Percentiles rank a stretch among this genome's conserved stretches.
phyloP scores from a whole-genome alignment of 2,113 vertebrate genomes.

The Clarias gariepinus region DNA sequence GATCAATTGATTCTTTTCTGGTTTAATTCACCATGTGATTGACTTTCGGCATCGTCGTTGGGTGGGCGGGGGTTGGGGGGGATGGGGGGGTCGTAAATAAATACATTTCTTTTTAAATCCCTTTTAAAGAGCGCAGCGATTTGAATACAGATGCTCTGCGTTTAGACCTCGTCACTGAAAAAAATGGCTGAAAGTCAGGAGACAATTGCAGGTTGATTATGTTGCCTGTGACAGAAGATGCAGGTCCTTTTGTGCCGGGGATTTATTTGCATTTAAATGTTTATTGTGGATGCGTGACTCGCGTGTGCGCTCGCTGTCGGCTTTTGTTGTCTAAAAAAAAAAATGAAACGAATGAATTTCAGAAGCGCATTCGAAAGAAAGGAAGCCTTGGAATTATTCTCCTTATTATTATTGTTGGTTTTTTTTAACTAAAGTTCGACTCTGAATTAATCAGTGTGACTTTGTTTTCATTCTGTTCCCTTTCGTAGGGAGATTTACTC shows the following conservation, averaged over 20 bases:
- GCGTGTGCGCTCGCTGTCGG: constrained; percentile 64
- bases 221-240: constrained; percentile 74
- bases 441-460: constrained; percentile 68
- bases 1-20: constrained; percentile 81
- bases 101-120: constrained; percentile 56
- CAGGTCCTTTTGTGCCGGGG: constrained; percentile 68
- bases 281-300: constrained; percentile 67
- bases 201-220: constrained; percentile 82
- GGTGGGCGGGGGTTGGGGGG: no score
- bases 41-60: constrained; percentile 74
- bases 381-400: constrained; percentile 67
- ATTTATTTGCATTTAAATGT: constrained; percentile 80
- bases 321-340: constrained; percentile 59
- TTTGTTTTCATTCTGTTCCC: constrained; percentile 26
- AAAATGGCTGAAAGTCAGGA: constrained; percentile 68
- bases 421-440: constrained; percentile 56
- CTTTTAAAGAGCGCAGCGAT: constrained; percentile 72
- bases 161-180: constrained; percentile 68
- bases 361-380: constrained; percentile 49
- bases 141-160: constrained; percentile 73
- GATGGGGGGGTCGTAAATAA: no score
- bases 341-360: constrained; percentile 69
- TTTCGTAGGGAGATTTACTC: constrained; percentile 26
- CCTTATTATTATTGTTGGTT: background rate
- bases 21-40: constrained; percentile 86